phyloP scores from a whole-genome alignment of 2,888 invertebrate genomes.

The Xiphydria camelus region DNA sequence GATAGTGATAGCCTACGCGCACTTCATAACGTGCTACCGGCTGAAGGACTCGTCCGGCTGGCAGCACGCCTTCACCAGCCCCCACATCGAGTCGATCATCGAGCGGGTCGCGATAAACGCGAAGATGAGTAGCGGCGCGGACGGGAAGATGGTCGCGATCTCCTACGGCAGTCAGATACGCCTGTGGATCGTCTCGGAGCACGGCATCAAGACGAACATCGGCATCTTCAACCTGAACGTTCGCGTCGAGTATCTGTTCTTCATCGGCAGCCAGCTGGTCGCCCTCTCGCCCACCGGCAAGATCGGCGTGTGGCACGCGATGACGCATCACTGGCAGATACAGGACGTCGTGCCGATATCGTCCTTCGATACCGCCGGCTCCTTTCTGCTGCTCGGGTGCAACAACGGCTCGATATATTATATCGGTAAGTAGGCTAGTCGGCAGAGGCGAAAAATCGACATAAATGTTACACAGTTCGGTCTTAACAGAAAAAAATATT shows the following conservation, averaged over 20 bases:
- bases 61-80: slow-evolving; percentile 93
- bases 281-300: slow-evolving; percentile 90
- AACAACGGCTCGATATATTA: slow-evolving; percentile 97
- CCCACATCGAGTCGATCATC: slow-evolving; percentile 85
- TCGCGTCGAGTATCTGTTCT: slow-evolving; percentile 92
- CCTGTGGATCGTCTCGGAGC: slow-evolving; percentile 80
- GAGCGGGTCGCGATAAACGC: slow-evolving; percentile 90
- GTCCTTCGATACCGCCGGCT: slow-evolving; percentile 96
- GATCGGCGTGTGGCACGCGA: slow-evolving; percentile 99
- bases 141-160: slow-evolving; percentile 81
- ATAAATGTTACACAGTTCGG: neutral
- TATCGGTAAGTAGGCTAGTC: slow-evolving; percentile 71
- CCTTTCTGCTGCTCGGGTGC: slow-evolving; percentile 91
- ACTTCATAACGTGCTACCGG: slow-evolving; percentile 92
- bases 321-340: slow-evolving; percentile 98
- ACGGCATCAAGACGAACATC: slow-evolving; percentile 73
- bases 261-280: slow-evolving; percentile 97
- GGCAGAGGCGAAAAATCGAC: no score
- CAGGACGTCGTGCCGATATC: slow-evolving; percentile 95
- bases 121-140: slow-evolving; percentile 62
- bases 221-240: slow-evolving; percentile 89
- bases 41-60: slow-evolving; percentile 96
- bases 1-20: slow-evolving; percentile 95
- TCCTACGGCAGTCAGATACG: slow-evolving; percentile 76
- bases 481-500: no score